Percentiles rank a stretch among this genome's conserved stretches.
phyloP scores from a whole-genome alignment of 2,113 vertebrate genomes.

The Marmota monax region DNA sequence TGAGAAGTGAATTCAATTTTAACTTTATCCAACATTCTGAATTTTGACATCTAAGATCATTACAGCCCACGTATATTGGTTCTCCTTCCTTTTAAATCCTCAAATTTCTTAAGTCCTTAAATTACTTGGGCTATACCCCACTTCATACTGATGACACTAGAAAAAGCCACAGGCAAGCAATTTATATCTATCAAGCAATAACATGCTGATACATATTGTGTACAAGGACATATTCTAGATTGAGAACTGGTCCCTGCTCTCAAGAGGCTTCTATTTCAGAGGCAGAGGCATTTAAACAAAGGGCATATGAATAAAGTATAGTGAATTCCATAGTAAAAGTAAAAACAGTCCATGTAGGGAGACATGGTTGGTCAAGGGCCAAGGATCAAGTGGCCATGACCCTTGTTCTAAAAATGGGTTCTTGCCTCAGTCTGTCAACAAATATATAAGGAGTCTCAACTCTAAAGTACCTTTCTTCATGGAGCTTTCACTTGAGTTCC shows the following conservation, averaged over 20 bases:
- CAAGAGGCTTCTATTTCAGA: background rate
- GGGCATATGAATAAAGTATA: background rate
- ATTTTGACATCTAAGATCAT: background rate
- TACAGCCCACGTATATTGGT: background rate
- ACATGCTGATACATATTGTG: background rate
- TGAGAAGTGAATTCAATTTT: background rate
- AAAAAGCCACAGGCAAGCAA: background rate
- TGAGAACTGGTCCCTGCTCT: background rate
- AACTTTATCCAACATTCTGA: conserved; percentile 5
- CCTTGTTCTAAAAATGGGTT: background rate
- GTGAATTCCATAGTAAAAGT: background rate
- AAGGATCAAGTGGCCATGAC: background rate
- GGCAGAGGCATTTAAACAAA: background rate
- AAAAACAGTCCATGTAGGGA: background rate
- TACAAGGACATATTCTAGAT: background rate
- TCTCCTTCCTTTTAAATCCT: background rate
- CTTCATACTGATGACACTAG: background rate
- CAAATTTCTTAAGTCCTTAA: background rate
- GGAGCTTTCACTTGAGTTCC: background rate
- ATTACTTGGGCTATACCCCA: background rate
- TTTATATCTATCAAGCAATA: background rate
- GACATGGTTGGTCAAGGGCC: background rate
- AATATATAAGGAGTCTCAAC: background rate
- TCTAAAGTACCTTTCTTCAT: background rate
- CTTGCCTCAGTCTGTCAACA: background rate